A percentile compares a stretch with the other conserved stretches of the same genome.
Conservation (phyloP, 2,888 invertebrate genomes). For the Dryococelus australis region DNA sequence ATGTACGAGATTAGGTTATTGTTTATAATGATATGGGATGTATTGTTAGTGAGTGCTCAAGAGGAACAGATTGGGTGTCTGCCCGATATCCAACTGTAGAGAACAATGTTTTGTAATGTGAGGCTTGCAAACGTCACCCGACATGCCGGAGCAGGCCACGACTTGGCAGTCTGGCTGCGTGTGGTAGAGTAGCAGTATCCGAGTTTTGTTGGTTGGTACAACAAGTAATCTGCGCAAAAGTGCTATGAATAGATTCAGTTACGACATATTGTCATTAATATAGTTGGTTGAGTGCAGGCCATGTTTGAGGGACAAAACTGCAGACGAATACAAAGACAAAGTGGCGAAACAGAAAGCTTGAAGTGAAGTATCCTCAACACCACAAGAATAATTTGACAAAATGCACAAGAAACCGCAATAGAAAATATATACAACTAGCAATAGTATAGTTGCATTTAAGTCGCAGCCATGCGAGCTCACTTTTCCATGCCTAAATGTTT, state of each 20-base stretch:
- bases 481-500: no score
- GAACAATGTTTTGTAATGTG: no score
- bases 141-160: background rate
- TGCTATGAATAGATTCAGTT: background rate
- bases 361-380: background rate
- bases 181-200: background rate
- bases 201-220: background rate
- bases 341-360: background rate
- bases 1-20: no score
- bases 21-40: no score
- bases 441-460: no score
- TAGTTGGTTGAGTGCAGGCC: background rate
- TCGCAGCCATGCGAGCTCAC: no score
- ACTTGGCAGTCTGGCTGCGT: background rate
- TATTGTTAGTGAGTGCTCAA: no score
- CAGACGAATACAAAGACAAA: background rate
- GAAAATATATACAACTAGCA: no score
- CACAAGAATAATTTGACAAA: background rate
- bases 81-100: background rate
- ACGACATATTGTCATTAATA: background rate
- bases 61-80: background rate
- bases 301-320: background rate
- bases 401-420: background rate
- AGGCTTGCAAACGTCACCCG: background rate
- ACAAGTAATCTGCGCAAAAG: no score